Evolutionary conservation across 1,140 invertebrate species (phyloP).

Genomic region (Drosophila nigrodunni): DNA sequence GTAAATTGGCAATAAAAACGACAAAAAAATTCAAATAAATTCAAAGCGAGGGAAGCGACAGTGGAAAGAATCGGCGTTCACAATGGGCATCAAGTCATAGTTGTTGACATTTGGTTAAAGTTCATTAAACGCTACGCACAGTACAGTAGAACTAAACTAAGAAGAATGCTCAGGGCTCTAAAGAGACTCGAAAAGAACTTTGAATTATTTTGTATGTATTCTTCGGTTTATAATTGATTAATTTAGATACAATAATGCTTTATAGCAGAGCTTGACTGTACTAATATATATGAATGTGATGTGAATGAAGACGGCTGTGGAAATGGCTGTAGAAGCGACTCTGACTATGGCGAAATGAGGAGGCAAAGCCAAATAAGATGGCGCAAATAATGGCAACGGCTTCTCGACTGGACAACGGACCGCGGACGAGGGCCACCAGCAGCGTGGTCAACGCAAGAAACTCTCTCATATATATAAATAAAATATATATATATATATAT

Average conservation of each 20-base stretch:
- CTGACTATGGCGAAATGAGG: conserved; percentile 18
- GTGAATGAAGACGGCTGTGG: conserved; percentile 20
- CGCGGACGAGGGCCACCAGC: conserved; percentile 44
- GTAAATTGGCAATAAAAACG: conserved; percentile 59
- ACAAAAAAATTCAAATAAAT: background rate
- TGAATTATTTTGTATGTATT: no score
- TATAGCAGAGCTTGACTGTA: conserved; percentile 10
- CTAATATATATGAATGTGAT: conserved; percentile 21
- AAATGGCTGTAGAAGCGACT: background rate
- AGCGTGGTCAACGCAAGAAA: conserved; percentile 29
- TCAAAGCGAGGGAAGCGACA: conserved; percentile 11
- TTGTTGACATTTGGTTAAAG: conserved; percentile 69
- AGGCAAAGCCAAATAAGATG: conserved; percentile 54
- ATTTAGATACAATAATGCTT: background rate
- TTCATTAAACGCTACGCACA: conserved; percentile 74
- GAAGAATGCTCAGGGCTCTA: background rate
- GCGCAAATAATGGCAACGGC: conserved; percentile 55
- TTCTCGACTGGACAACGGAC: conserved; percentile 31
- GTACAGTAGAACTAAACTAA: background rate
- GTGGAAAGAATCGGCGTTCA: conserved; percentile 9
- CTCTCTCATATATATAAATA: conserved; percentile 21
- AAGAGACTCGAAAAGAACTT: no score
- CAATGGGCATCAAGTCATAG: conserved; percentile 64
- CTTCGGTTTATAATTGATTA: background rate
- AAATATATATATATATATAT: background rate